Conservation (phyloP, 1,140 invertebrate genomes). For the Psix sp. region DNA sequence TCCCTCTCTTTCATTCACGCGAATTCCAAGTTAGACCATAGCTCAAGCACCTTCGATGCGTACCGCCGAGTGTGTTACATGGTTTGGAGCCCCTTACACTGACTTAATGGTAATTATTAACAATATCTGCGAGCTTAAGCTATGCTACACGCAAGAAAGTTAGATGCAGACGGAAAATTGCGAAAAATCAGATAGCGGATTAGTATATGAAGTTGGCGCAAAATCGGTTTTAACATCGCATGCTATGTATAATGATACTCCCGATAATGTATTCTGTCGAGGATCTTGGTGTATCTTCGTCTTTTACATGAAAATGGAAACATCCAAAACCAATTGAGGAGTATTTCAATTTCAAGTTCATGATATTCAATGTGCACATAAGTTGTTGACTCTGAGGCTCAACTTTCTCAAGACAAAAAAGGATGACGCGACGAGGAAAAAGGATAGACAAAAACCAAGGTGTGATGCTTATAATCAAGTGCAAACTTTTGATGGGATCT, state of each 20-base stretch:
- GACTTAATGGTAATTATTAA: constrained; percentile 39
- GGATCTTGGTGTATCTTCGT: no score
- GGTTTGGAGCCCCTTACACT: constrained; percentile 5
- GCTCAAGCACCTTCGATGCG: constrained; percentile 22
- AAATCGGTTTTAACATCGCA: constrained; percentile 33
- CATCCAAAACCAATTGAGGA: constrained; percentile 30
- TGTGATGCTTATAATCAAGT: no score
- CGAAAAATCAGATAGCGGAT: constrained; percentile 33
- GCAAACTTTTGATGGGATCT: no score
- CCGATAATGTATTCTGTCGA: constrained; percentile 25
- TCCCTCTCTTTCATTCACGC: no score
- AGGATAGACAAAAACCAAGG: neutral
- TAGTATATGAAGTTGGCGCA: constrained; percentile 36
- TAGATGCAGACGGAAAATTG: constrained; percentile 24
- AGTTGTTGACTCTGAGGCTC: constrained; percentile 12
- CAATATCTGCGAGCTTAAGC: constrained; percentile 34
- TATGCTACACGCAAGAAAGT: constrained; percentile 41
- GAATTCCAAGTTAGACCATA: constrained; percentile 24
- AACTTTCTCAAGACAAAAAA: constrained; percentile 11
- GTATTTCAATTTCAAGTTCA: constrained; percentile 47
- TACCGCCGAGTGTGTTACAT: constrained; percentile 19
- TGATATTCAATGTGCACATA: constrained; percentile 31
- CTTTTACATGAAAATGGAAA: constrained; percentile 50
- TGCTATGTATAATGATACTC: constrained; percentile 46
- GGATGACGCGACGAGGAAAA: neutral